These are phyloP conservation scores for Sphecodes monilicornis DNA, from an alignment of 2,888 invertebrate genomes.

Conservation along the genomic window DNA sequence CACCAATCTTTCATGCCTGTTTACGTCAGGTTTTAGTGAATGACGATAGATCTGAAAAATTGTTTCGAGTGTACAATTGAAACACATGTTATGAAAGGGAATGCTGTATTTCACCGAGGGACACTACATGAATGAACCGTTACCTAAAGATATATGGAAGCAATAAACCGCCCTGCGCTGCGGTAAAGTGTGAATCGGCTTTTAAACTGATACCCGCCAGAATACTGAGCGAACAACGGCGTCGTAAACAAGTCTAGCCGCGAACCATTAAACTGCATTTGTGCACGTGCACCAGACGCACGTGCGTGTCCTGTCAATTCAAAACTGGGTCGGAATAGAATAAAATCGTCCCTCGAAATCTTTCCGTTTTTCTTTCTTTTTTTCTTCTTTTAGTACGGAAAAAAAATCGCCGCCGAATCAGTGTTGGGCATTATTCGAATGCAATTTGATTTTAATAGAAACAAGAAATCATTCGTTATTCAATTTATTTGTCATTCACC, in stretches of 20 bases:
- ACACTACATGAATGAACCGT: conserved; percentile 54
- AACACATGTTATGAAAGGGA: conserved; percentile 46
- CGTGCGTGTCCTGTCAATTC: conserved; percentile 40
- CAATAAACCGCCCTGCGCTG: conserved; percentile 52
- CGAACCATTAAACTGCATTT: conserved; percentile 52
- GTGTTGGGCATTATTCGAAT: not conserved
- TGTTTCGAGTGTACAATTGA: conserved; percentile 45
- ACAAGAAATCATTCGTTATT: not conserved
- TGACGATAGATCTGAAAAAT: conserved; percentile 49
- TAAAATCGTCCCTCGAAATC: not conserved
- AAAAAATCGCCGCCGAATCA: not conserved
- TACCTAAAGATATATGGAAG: conserved; percentile 58
- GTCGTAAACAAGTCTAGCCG: conserved; percentile 67
- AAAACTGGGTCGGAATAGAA: conserved; percentile 30
- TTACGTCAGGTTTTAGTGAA: conserved; percentile 7
- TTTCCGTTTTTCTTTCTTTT: not conserved
- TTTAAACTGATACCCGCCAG: conserved; percentile 65
- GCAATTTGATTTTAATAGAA: not conserved
- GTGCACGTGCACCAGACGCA: conserved; percentile 40
- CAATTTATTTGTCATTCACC: too few relatives aligned
- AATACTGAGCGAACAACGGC: conserved; percentile 55
- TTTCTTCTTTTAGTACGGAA: not conserved
- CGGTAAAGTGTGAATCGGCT: conserved; percentile 59
- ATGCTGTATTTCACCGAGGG: conserved; percentile 40
- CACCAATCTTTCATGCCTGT: conserved; percentile 2